These are phyloP conservation scores for Lepus oiostolus DNA, from an alignment of 2,797 vertebrate species.

Conservation along the genomic window DNA sequence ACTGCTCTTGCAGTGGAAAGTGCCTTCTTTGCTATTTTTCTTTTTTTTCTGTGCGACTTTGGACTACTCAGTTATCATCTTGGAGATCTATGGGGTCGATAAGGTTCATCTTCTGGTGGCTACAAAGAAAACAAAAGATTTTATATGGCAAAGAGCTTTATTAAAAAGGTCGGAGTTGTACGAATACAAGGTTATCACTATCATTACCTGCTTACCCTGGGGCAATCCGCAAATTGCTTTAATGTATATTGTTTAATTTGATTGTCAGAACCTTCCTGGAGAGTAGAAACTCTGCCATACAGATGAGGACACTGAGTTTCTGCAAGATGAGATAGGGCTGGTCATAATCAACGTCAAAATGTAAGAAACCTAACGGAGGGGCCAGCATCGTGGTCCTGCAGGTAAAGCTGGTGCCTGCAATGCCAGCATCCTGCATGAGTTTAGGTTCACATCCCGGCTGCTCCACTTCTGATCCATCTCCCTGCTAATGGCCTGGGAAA, in stretches of 20 bases:
- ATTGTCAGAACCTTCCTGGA: neutral
- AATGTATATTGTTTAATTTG: slow-evolving; percentile 1
- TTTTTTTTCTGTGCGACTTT: neutral
- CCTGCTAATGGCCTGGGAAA: too few species aligned
- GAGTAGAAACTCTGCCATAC: neutral
- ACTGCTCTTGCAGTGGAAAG: neutral
- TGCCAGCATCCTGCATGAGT: too few species aligned
- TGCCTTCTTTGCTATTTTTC: neutral
- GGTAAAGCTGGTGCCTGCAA: too few species aligned
- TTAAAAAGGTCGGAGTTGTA: neutral
- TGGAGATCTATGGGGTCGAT: neutral
- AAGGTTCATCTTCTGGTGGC: neutral
- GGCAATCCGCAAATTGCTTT: neutral
- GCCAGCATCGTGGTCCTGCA: too few species aligned
- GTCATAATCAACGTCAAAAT: neutral
- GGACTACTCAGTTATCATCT: neutral
- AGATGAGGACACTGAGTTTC: neutral
- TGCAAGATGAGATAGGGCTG: neutral
- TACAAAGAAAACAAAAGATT: neutral
- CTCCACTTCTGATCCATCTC: too few species aligned
- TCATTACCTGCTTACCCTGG: neutral
- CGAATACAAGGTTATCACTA: neutral
- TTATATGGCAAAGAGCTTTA: neutral
- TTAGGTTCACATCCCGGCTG: too few species aligned
- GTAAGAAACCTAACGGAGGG: neutral